Base-by-base conservation (phyloP, 1,140 invertebrate genomes). In the Eriocheir sinensis region DNA sequence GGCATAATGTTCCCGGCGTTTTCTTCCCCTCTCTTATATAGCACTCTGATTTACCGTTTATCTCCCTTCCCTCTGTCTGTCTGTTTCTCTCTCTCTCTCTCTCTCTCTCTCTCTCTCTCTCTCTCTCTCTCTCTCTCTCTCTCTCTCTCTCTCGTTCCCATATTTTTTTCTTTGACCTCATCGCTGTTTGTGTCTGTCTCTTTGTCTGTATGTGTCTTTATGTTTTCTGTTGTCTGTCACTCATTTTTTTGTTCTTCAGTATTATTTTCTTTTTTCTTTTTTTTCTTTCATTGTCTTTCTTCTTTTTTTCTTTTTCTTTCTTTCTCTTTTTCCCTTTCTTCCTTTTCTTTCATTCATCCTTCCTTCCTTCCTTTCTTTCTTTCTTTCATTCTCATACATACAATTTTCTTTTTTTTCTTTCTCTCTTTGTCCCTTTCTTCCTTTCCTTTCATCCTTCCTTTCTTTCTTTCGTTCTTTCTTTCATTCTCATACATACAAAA, bases 71-170 rank as follows among this genome's bases (percentile, higher is more conserved):
- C 85, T 88, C 85, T 88, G 2, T 88, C 85, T 88, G 2, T 41
- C 36, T 88, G 0, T 88, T 36, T 41, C 17, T 36, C 34, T 38
- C 34, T 41, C 8, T 86, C 40, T 86, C 40, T 41, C 34, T 86
- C 83, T 86, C 40, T 41, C 9, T 21, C 83, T 86, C 83, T 86
- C 9, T 15, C 34, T 27, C 40, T 86, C 40, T 86, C 27, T 36
- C 85, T 86, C 34, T 40, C 32, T n/a, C 32, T 86, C 27, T 86
- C 41, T 86, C 85, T n/a, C 36, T 86, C 85, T 86, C 85, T 86
- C 40, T n/a, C 36, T n/a, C 36, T 86, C 41, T 86, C 34, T 86
- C 85, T 86, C 85, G 34, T 34, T 36, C 36, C 27, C 41, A n/a
- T n/a, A n/a, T 44, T 30, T 44, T 21, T 34, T 17, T 38, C n/a